Conservation (phyloP, 2,797 vertebrate species). For the Syngnathus acus region DNA sequence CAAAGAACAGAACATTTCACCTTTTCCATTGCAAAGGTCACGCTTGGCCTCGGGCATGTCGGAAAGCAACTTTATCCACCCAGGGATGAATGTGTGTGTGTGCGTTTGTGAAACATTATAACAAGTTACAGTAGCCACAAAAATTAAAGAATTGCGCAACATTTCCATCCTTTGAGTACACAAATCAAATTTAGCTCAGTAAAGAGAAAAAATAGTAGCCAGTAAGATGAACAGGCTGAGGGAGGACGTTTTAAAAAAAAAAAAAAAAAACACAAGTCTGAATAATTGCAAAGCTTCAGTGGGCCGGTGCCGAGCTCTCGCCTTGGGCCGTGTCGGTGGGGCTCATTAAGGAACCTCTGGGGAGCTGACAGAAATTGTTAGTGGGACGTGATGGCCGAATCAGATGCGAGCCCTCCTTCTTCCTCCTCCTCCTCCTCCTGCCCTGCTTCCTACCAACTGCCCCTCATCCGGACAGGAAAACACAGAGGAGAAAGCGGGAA, state of each 20-base stretch:
- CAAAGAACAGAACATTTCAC: conserved; percentile 71
- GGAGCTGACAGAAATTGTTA: conserved; percentile 91
- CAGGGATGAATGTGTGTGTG: conserved; percentile 25
- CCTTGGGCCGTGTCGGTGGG: conserved; percentile 90
- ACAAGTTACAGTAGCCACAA: not conserved
- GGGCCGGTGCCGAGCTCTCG: conserved; percentile 79
- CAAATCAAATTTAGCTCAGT: not conserved
- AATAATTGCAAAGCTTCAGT: conserved; percentile 80
- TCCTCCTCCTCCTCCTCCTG: conserved; percentile 16
- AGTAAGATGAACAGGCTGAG: conserved; percentile 25
- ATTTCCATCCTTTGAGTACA: not conserved
- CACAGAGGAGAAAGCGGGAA: conserved; percentile 1
- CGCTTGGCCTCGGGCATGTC: conserved; percentile 63
- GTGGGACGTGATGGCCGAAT: conserved; percentile 83
- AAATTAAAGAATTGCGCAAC: too few species aligned
- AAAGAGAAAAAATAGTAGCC: conserved; percentile 4
- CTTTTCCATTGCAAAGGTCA: conserved; percentile 71
- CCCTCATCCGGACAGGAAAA: conserved; percentile 42
- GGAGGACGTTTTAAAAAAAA: conserved; percentile 3
- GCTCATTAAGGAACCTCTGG: conserved; percentile 90
- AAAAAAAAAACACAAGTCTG: conserved; percentile 52
- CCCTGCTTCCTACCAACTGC: conserved; percentile 33
- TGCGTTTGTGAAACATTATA: not conserved
- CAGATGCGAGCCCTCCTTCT: conserved; percentile 45
- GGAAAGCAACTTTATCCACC: conserved; percentile 48